These are phyloP conservation scores for Acromyrmex echinatior DNA, from an alignment of 1,140 invertebrate species.

Conservation along the genomic window DNA sequence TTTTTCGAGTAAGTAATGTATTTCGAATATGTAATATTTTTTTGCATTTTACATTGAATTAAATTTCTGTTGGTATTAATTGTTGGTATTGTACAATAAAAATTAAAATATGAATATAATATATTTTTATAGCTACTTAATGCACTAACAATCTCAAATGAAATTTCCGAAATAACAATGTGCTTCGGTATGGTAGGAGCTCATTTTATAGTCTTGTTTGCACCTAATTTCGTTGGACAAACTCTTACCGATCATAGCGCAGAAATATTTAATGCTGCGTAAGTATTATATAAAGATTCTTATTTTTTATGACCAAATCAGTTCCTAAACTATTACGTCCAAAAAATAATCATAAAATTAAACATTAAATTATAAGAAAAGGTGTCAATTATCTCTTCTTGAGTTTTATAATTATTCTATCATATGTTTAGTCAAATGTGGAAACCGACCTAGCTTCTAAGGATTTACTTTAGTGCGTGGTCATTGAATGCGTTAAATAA, in stretches of 20 bases:
- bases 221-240: background rate
- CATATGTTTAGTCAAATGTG: no score
- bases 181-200: background rate
- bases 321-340: no score
- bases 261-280: background rate
- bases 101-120: background rate
- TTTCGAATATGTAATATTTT: background rate
- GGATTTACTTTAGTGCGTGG: no score
- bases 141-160: background rate
- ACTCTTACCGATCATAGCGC: background rate
- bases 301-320: no score
- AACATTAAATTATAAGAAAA: no score
- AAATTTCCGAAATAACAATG: background rate
- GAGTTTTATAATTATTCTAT: no score
- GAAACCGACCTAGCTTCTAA: background rate
- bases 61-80: background rate
- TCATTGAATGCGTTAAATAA: no score
- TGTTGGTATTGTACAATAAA: background rate
- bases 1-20: constrained; percentile 32
- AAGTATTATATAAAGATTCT: background rate
- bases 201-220: background rate
- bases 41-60: background rate
- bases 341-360: background rate
- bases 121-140: background rate
- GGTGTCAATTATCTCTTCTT: no score